A percentile compares a stretch with the other conserved stretches of the same genome.
Conservation (phyloP, 2,888 invertebrate genomes). For the Artemia sinica region DNA sequence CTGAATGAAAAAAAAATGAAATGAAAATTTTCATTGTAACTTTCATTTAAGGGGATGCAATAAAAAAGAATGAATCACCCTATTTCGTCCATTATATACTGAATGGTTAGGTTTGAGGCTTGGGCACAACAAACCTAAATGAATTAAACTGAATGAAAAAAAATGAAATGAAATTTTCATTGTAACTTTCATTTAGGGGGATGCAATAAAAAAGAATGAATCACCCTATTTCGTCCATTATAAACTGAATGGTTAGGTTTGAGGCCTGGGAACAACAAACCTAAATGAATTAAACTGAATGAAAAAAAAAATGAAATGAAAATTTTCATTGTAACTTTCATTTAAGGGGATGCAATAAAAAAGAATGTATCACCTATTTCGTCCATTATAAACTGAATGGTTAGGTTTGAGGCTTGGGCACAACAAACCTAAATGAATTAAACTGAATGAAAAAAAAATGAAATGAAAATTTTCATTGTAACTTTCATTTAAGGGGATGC, state of each 20-base stretch:
- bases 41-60: not conserved
- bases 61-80: conserved; percentile 1
- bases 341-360: not conserved
- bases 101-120: conserved; percentile 43
- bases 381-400: not conserved
- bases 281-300: conserved; percentile 30
- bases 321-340: not conserved
- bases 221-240: not conserved
- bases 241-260: not conserved
- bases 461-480: not conserved
- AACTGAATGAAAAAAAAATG: not conserved
- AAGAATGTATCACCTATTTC: not conserved
- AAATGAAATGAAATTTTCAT: not conserved
- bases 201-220: not conserved
- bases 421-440: conserved; percentile 43
- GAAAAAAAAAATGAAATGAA: conserved; percentile 26
- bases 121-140: conserved; percentile 63
- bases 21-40: not conserved
- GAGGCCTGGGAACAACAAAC: conserved; percentile 80
- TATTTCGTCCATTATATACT: not conserved
- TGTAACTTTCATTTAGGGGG: too few relatives aligned
- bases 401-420: conserved; percentile 59
- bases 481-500: not conserved
- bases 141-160: conserved; percentile 4
- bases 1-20: conserved; percentile 26